A percentile compares a stretch with the other conserved stretches of the same genome.
Conservation (phyloP, 2,888 invertebrate genomes). For the Nomada fabriciana region DNA sequence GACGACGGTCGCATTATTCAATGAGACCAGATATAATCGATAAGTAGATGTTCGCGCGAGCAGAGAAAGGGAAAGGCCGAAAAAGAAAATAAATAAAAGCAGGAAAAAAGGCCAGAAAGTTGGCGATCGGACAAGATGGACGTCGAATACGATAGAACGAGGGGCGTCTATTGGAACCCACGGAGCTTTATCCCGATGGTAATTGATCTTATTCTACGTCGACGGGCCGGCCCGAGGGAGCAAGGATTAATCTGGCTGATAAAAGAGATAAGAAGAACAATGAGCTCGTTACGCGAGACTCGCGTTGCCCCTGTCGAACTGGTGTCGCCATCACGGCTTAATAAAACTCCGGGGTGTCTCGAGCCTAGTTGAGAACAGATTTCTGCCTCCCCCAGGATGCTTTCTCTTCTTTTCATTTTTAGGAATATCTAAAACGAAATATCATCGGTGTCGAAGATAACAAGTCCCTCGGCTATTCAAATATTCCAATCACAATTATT, state of each 20-base stretch:
- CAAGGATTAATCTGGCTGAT: slow-evolving; percentile 53
- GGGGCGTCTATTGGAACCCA: background rate
- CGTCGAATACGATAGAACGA: slow-evolving; percentile 10
- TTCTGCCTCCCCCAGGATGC: background rate
- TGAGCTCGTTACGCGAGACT: slow-evolving; percentile 53
- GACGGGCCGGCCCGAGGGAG: slow-evolving; percentile 15
- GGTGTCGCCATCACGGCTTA: slow-evolving; percentile 29
- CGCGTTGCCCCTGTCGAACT: slow-evolving; percentile 19
- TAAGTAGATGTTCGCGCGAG: slow-evolving; percentile 9
- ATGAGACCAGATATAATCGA: slow-evolving; percentile 27
- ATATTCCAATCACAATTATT: background rate
- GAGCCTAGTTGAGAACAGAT: slow-evolving; percentile 38
- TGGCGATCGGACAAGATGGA: slow-evolving; percentile 26
- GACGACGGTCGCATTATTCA: slow-evolving; percentile 1
- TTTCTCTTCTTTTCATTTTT: no score
- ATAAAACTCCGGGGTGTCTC: slow-evolving; percentile 23
- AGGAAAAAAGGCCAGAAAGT: background rate
- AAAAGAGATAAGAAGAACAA: slow-evolving; percentile 57
- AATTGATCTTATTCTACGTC: slow-evolving; percentile 39
- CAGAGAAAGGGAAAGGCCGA: background rate
- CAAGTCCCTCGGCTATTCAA: background rate
- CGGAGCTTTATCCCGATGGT: slow-evolving; percentile 2
- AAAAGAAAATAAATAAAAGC: background rate
- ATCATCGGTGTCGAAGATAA: background rate
- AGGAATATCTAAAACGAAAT: no score